These are phyloP conservation scores for Aplocera efformata DNA, from an alignment of 2,888 invertebrate genomes.

Conservation along the genomic window DNA sequence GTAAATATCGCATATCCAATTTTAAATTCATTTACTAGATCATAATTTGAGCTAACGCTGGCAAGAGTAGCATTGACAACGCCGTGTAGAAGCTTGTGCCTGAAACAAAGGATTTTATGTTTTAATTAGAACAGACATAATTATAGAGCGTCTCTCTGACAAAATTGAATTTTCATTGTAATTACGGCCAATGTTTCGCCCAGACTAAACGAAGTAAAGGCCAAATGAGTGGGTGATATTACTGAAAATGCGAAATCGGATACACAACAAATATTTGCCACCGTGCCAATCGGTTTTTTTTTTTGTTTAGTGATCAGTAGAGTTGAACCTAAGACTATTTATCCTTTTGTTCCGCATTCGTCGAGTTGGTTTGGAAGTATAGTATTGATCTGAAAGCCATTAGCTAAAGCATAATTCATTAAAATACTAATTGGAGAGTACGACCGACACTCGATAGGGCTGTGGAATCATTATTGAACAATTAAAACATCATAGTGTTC, in stretches of 20 bases:
- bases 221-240: no score
- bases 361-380: constrained; percentile 2
- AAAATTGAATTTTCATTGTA: not conserved
- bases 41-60: constrained; percentile 50
- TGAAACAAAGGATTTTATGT: constrained; percentile 39
- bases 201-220: no score
- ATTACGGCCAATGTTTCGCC: constrained; percentile 20
- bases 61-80: constrained; percentile 45
- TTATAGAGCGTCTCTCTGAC: not conserved
- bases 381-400: constrained; percentile 33
- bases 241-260: no score
- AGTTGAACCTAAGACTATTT: no score
- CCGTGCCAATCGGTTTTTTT: no score
- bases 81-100: constrained; percentile 49
- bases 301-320: no score
- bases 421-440: constrained; percentile 41
- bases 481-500: constrained; percentile 8
- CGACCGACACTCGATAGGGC: constrained; percentile 15
- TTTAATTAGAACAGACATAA: constrained; percentile 1
- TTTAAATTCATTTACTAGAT: constrained; percentile 20
- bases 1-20: constrained; percentile 8
- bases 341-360: no score
- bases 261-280: no score
- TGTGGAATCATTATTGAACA: constrained; percentile 10
- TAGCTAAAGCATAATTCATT: constrained; percentile 31